These are phyloP conservation scores for Takifugu rubripes DNA, from an alignment of 2,797 vertebrate genomes.

Conservation along the genomic window DNA sequence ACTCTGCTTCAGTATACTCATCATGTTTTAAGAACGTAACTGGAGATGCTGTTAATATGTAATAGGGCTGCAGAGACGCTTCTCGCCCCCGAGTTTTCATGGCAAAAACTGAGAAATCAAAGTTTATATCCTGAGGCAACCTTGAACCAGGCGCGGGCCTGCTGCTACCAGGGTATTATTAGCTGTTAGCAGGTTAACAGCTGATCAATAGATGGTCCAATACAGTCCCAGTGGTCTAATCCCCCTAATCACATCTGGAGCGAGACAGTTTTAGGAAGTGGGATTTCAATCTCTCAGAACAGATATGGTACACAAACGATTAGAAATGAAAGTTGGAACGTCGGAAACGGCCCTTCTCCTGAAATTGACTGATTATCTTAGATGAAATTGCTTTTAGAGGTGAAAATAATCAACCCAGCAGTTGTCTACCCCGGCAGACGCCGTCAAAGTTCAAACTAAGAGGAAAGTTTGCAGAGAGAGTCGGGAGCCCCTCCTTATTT, in stretches of 20 bases:
- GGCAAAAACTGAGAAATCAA: conserved; percentile 61
- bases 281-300: neutral
- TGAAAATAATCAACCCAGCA: conserved; percentile 49
- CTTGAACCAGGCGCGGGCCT: conserved; percentile 29
- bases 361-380: conserved; percentile 35
- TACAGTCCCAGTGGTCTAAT: conserved; percentile 46
- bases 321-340: conserved; percentile 11
- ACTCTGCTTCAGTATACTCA: conserved; percentile 65
- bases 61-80: conserved; percentile 72
- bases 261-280: conserved; percentile 6
- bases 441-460: conserved; percentile 33
- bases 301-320: neutral
- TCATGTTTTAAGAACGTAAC: conserved; percentile 73
- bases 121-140: conserved; percentile 64
- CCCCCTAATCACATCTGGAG: conserved; percentile 37
- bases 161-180: conserved; percentile 43
- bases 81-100: conserved; percentile 27
- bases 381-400: conserved; percentile 41
- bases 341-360: conserved; percentile 23
- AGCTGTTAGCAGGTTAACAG: conserved; percentile 59
- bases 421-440: conserved; percentile 11
- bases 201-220: conserved; percentile 54
- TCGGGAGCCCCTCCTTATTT: conserved; percentile 41
- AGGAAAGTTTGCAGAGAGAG: conserved; percentile 67
- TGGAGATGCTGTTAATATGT: conserved; percentile 71